A percentile compares a stretch with the other conserved stretches of the same genome.
Conservation (phyloP, 1,140 invertebrate genomes). For the Drosophila punjabiensis region DNA sequence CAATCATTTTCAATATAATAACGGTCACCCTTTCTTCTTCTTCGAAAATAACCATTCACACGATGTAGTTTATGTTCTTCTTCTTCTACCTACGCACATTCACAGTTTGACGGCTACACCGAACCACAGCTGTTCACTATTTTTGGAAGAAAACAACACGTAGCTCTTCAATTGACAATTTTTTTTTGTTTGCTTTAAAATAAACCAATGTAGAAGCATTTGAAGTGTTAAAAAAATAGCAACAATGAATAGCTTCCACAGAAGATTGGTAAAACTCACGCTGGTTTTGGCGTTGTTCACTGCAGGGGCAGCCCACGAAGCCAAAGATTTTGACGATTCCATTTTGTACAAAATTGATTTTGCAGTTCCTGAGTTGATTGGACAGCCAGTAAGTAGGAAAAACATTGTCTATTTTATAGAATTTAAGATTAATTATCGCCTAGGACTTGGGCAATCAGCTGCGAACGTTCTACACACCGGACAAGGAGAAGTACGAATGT, state of each 20-base stretch:
- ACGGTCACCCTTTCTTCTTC: background rate
- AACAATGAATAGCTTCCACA: conserved; percentile 17
- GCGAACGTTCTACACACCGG: conserved; percentile 88
- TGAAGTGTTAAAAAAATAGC: background rate
- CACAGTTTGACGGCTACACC: conserved; percentile 1
- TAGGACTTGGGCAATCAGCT: conserved; percentile 86
- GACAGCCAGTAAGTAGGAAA: conserved; percentile 53
- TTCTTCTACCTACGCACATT: conserved; percentile 15
- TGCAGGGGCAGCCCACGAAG: conserved; percentile 85
- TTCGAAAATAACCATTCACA: conserved; percentile 25
- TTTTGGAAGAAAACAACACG: conserved; percentile 65
- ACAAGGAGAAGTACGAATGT: conserved; percentile 91
- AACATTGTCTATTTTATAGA: background rate
- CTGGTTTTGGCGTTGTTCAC: conserved; percentile 39
- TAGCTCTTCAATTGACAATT: conserved; percentile 25
- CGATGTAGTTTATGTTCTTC: background rate
- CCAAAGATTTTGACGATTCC: conserved; percentile 93
- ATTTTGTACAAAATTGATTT: conserved; percentile 93
- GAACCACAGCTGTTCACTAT: conserved; percentile 44
- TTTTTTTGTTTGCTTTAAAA: conserved; percentile 36
- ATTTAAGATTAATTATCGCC: background rate
- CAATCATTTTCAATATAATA: background rate
- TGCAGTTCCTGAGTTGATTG: conserved; percentile 87
- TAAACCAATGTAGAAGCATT: conserved; percentile 28
- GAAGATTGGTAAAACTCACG: background rate